Evolutionary conservation across 2,797 vertebrate species (phyloP).

Genomic region (Xiphophorus birchmanni): DNA sequence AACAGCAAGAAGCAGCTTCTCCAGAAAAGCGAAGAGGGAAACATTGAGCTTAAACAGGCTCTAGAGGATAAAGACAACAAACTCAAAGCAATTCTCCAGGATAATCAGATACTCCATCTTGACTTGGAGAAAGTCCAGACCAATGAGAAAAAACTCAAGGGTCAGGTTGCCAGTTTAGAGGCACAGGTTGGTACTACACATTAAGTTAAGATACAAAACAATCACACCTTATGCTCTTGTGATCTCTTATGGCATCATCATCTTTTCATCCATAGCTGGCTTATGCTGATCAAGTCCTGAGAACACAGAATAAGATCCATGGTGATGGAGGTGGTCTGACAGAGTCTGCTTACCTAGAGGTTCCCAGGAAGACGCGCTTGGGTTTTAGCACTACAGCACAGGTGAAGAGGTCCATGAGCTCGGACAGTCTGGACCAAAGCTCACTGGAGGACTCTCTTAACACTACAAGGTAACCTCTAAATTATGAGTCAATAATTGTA

Average conservation of each 20-base stretch:
- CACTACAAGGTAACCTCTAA: conserved; percentile 75
- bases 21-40: conserved; percentile 83
- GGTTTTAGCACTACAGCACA: conserved; percentile 35
- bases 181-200: conserved; percentile 82
- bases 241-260: not conserved
- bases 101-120: conserved; percentile 78
- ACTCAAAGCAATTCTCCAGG: conserved; percentile 67
- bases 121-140: conserved; percentile 81
- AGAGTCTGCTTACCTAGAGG: conserved; percentile 27
- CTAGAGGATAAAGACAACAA: conserved; percentile 79
- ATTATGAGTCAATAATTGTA: not conserved
- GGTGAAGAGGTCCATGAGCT: conserved; percentile 70
- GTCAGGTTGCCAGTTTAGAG: conserved; percentile 83
- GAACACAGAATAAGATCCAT: conserved; percentile 71
- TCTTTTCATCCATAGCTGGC: conserved; percentile 47
- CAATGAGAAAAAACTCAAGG: conserved; percentile 79
- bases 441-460: conserved; percentile 83
- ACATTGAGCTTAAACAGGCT: conserved; percentile 73
- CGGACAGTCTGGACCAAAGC: conserved; percentile 87
- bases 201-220: not conserved
- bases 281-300: conserved; percentile 79
- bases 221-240: not conserved
- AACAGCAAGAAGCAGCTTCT: conserved; percentile 90
- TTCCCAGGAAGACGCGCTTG: conserved; percentile 29
- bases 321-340: conserved; percentile 10